phyloP scores from a whole-genome alignment of 1,140 invertebrate genomes.

The Bathynomus jamesi region DNA sequence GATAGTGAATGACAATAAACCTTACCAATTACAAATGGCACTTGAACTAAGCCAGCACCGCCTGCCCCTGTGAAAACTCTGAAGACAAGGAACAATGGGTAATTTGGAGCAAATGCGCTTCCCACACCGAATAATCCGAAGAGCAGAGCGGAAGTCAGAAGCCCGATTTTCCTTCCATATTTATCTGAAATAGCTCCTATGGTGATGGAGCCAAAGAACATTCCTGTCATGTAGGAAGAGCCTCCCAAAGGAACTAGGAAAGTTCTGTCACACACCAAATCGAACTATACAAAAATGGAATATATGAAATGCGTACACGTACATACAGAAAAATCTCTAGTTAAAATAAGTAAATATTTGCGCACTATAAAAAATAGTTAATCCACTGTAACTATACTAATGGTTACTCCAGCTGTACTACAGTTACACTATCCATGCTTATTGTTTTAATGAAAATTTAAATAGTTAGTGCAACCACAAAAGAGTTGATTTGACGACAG shows the following conservation, averaged over 20 bases:
- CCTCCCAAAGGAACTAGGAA: background rate
- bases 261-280: background rate
- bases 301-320: too few relatives aligned
- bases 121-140: constrained; percentile 35
- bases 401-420: too few relatives aligned
- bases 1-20: too few relatives aligned
- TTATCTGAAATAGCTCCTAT: background rate
- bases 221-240: background rate
- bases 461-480: too few relatives aligned
- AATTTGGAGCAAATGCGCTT: constrained; percentile 36
- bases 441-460: too few relatives aligned
- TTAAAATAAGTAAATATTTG: too few relatives aligned
- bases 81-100: constrained; percentile 37
- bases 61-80: constrained; percentile 39
- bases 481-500: too few relatives aligned
- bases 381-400: too few relatives aligned
- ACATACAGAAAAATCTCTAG: too few relatives aligned
- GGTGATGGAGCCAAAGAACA: background rate
- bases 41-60: constrained; percentile 38
- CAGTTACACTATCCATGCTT: too few relatives aligned
- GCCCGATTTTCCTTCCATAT: constrained; percentile 9
- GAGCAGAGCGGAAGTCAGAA: constrained; percentile 30
- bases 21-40: constrained; percentile 39
- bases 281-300: background rate
- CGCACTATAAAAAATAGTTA: too few relatives aligned